phyloP scores from a whole-genome alignment of 2,797 vertebrate genomes.

The Brachyalestes nurse region DNA sequence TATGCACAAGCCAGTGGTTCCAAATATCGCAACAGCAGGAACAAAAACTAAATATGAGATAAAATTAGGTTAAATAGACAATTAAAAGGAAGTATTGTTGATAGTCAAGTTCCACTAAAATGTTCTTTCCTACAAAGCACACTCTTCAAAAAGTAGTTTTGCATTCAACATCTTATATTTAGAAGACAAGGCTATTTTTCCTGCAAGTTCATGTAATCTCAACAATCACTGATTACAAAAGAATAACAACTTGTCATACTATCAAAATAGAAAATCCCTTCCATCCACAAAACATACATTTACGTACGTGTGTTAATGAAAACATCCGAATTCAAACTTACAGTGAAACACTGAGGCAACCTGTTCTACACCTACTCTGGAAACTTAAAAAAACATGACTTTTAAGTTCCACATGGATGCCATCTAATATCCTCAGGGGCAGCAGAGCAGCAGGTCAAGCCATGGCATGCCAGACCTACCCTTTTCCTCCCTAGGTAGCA shows the following conservation, averaged over 20 bases:
- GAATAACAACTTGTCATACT: too few relatives aligned
- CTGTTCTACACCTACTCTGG: slow-evolving; percentile 23
- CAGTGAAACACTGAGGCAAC: background rate
- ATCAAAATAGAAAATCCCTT: background rate
- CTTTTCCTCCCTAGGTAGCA: background rate
- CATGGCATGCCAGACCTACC: slow-evolving; percentile 10
- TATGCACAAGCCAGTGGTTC: slow-evolving; percentile 7
- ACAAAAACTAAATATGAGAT: slow-evolving; percentile 1
- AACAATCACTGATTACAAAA: background rate
- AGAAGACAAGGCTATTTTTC: background rate
- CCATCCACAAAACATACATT: background rate
- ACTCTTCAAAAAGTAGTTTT: background rate
- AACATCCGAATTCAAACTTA: background rate
- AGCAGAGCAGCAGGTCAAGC: slow-evolving; percentile 1
- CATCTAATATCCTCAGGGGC: slow-evolving; percentile 23
- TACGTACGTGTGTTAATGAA: background rate
- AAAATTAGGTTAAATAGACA: background rate
- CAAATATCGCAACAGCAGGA: background rate
- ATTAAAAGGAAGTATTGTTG: background rate
- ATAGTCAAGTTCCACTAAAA: slow-evolving; percentile 1
- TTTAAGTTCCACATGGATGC: slow-evolving; percentile 28
- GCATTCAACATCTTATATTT: background rate
- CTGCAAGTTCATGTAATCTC: background rate
- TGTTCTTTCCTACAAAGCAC: background rate
- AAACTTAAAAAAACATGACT: background rate